Percentiles rank a stretch among this genome's conserved stretches.
phyloP scores from a whole-genome alignment of 2,113 vertebrate species.

The Dermatemys mawii region DNA sequence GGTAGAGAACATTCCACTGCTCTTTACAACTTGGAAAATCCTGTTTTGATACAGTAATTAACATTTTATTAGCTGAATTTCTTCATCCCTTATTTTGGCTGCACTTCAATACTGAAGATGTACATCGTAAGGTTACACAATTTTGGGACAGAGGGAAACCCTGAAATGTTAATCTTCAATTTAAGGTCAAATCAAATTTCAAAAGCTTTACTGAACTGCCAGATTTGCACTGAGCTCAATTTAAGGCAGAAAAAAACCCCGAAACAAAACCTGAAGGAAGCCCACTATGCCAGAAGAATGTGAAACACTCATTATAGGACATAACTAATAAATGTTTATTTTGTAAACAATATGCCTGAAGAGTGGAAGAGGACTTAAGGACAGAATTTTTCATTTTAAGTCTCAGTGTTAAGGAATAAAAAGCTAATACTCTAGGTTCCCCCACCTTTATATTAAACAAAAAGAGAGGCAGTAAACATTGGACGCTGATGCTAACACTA shows the following conservation, averaged over 20 bases:
- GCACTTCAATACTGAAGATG: background rate
- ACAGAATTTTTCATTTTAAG: background rate
- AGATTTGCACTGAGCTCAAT: background rate
- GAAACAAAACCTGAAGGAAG: background rate
- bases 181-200: slow-evolving; percentile 41
- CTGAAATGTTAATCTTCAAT: slow-evolving; percentile 20
- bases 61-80: slow-evolving; percentile 54
- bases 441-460: background rate
- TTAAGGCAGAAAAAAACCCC: slow-evolving; percentile 11
- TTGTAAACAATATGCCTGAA: background rate
- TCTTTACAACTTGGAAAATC: background rate
- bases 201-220: background rate
- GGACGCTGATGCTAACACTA: background rate
- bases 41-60: slow-evolving; percentile 7
- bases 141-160: background rate
- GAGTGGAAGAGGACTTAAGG: background rate
- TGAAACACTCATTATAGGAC: background rate
- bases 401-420: background rate
- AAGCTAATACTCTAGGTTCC: background rate
- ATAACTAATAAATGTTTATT: slow-evolving; percentile 11
- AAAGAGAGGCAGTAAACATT: background rate
- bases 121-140: slow-evolving; percentile 36
- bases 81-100: slow-evolving; percentile 32
- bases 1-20: background rate
- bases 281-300: background rate